Evolutionary conservation across 2,888 invertebrate species (phyloP), one percentile per base, ranked within the genome.

Genomic region (Emmelina monodactyla): DNA sequence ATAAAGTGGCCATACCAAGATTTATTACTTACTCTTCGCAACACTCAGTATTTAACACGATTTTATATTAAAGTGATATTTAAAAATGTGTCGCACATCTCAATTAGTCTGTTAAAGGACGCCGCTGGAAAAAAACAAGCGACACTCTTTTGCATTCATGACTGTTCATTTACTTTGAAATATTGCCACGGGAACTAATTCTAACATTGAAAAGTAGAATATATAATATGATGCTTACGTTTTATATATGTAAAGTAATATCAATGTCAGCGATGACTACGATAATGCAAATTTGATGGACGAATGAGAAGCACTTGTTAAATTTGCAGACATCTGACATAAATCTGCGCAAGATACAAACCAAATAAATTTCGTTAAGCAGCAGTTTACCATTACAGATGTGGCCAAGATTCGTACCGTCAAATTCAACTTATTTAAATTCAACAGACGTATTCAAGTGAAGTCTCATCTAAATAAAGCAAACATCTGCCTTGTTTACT

Each of bases 1-100:
- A 76, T 76, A 75, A 76, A 57, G 46, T 53, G 59, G 54, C 60
- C 64, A 70, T 64, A 66, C 62, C 55, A 53, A 72, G 75, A 78
- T 76, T 78, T 78, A 78, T 78, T 61, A 60, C 65, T 63, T 60
- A 63, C 69, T 65, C 62, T 55, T 51, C 47, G 47, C 58, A 62
- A 62, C 63, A 62, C 58, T 53, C 11, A 44, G 54, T 53, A 52
- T 53, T 58, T 54, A 53, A 56, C 51, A 55, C 50, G 52, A 47
- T 45, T 52, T 52, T 54, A 47, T 48, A 55, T 34, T 34, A 58
- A 56, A 56, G 58, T 58, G 60, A 63, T 62, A 55, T 51, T 55
- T 53, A 44, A 56, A 59, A 51, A 54, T 58, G 55, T 62, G 51
- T 50, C 48, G 48, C 56, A 50, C 56, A 55, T 71, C 68, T 71